Evolutionary conservation across 1,140 invertebrate genomes (phyloP).

Genomic region (Helicoverpa armigera): DNA sequence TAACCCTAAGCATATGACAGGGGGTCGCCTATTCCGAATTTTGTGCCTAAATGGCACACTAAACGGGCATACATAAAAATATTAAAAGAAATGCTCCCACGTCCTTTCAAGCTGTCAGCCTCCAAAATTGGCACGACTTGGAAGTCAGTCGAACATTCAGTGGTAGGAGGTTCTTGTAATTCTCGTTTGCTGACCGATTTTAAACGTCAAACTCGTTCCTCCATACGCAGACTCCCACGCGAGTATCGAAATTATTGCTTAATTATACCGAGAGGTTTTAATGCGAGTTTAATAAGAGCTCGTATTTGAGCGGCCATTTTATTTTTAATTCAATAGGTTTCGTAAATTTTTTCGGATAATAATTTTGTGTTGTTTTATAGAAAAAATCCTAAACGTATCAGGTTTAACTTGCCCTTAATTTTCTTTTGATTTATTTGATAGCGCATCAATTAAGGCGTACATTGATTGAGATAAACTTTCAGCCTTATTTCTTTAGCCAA

Average conservation of each 20-base stretch:
- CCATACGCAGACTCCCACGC: constrained; percentile 36
- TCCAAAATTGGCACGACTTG: constrained; percentile 2
- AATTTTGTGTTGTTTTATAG: background rate
- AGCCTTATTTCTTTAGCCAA: background rate
- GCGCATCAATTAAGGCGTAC: too few species aligned
- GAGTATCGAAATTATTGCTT: constrained; percentile 44
- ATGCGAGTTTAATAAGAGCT: constrained; percentile 11
- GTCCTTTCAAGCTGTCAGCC: background rate
- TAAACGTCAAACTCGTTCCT: constrained; percentile 34
- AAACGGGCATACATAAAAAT: too few species aligned
- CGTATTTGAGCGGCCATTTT: constrained; percentile 17
- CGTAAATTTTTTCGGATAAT: background rate
- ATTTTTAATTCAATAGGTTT: constrained; percentile 7
- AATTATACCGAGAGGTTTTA: constrained; percentile 31
- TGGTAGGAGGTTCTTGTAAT: constrained; percentile 20
- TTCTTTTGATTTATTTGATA: too few species aligned
- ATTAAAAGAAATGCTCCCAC: too few species aligned
- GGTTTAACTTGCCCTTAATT: too few species aligned
- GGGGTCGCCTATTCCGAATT: too few species aligned
- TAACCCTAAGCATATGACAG: too few species aligned
- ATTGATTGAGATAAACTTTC: too few species aligned
- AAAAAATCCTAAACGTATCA: background rate
- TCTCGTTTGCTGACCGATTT: constrained; percentile 41
- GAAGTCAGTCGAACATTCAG: background rate
- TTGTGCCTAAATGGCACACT: too few species aligned